Evolutionary conservation across 2,113 vertebrate species (phyloP).

Genomic region (Epinephelus cyanopodus): DNA sequence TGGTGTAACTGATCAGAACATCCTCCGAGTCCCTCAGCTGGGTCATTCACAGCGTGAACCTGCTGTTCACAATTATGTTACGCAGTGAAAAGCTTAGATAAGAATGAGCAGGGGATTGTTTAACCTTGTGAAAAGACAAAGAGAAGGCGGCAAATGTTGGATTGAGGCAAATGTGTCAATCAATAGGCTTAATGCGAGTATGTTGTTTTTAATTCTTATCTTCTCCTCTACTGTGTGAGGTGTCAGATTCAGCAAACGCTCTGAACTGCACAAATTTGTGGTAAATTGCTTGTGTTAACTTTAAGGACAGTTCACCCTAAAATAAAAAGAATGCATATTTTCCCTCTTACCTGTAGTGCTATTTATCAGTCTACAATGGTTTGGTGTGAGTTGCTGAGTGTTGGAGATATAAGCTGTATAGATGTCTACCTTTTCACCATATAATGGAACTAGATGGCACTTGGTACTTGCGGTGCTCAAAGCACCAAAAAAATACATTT

Average conservation of each 20-base stretch:
- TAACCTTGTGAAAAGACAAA: conserved; percentile 48
- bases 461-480: too few species aligned
- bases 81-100: conserved; percentile 27
- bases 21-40: conserved; percentile 33
- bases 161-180: conserved; percentile 1
- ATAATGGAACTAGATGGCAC: too few species aligned
- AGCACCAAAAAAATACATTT: too few species aligned
- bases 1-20: conserved; percentile 44
- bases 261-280: not conserved
- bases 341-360: too few species aligned
- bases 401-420: too few species aligned
- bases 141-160: not conserved
- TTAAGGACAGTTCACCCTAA: too few species aligned
- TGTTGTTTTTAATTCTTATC: not conserved
- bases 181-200: not conserved
- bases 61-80: conserved; percentile 59
- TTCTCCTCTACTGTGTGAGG: not conserved
- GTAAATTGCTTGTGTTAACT: not conserved
- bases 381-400: too few species aligned
- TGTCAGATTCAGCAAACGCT: not conserved
- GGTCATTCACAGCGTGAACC: conserved; percentile 40
- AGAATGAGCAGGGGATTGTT: conserved; percentile 22
- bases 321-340: too few species aligned
- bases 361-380: too few species aligned
- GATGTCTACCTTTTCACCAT: too few species aligned